These are phyloP conservation scores for Theretra japonica DNA, from an alignment of 2,888 invertebrate species.

Conservation along the genomic window DNA sequence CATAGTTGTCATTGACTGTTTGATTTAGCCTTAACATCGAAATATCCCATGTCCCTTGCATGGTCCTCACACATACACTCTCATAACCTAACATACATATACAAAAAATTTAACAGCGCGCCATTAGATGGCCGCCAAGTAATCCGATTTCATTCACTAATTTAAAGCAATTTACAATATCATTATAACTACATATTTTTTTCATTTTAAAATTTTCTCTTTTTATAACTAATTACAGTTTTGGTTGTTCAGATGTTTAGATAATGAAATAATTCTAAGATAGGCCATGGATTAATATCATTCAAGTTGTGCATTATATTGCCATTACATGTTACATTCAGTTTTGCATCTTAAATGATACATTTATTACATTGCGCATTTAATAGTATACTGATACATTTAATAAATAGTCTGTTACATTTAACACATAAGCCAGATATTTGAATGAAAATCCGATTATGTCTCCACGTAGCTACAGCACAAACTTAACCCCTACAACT, in stretches of 20 bases:
- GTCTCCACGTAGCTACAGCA: slow-evolving; percentile 13
- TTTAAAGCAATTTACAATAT: slow-evolving; percentile 63
- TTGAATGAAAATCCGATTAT: background rate
- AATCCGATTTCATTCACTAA: slow-evolving; percentile 51
- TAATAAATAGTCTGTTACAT: slow-evolving; percentile 2
- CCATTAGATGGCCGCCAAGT: slow-evolving; percentile 68
- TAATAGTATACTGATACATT: slow-evolving; percentile 1
- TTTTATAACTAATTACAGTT: slow-evolving; percentile 38
- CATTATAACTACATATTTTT: slow-evolving; percentile 55
- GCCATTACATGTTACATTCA: background rate
- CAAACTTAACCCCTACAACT: slow-evolving; percentile 22
- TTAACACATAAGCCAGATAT: background rate
- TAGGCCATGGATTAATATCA: slow-evolving; percentile 21
- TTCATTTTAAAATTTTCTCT: slow-evolving; percentile 41
- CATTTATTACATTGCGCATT: background rate
- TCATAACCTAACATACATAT: slow-evolving; percentile 62
- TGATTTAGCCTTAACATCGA: slow-evolving; percentile 36
- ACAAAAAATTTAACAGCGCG: slow-evolving; percentile 53
- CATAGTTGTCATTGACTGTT: background rate
- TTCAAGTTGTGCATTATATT: slow-evolving; percentile 21
- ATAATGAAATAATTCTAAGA: slow-evolving; percentile 17
- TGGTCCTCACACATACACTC: slow-evolving; percentile 55
- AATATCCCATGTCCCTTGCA: slow-evolving; percentile 49
- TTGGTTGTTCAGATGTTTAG: slow-evolving; percentile 32
- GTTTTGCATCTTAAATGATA: background rate